Evolutionary conservation across 30 jellyfish, hydroid and myxozoan species (phyloP).

Genomic region (Turritopsis dohrnii): DNA sequence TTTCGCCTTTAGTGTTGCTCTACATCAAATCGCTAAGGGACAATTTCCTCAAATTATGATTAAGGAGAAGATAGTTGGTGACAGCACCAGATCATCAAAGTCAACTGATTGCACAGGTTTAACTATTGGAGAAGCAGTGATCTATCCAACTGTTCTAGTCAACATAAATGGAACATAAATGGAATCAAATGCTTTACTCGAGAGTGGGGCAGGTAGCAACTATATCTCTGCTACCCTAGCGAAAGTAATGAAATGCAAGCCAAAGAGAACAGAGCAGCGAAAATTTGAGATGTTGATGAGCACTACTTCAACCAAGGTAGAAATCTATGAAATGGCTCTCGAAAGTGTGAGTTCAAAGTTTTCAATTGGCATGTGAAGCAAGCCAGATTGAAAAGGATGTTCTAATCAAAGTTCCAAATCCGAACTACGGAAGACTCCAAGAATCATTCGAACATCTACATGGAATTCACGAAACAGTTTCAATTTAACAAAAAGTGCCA

Average conservation of each 20-base stretch:
- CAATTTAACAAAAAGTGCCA: conserved; percentile 7
- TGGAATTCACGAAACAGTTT: not conserved
- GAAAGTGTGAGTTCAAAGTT: not conserved
- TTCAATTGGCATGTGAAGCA: conserved; percentile 5
- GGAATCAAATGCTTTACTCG: conserved; percentile 48
- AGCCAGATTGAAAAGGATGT: no score
- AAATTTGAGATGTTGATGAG: conserved; percentile 51
- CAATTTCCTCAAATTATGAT: no score
- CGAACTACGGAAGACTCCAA: not conserved
- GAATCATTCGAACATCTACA: conserved; percentile 5
- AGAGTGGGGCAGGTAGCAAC: no score
- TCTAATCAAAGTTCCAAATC: conserved; percentile 1
- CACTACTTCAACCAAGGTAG: no score
- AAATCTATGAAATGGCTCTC: conserved; percentile 18
- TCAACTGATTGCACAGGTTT: not conserved
- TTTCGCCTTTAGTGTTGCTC: no score
- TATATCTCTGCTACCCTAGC: conserved; percentile 29
- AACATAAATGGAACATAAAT: not conserved
- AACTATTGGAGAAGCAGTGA: conserved; percentile 1
- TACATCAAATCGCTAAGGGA: no score
- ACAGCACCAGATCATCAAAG: no score
- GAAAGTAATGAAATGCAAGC: conserved; percentile 18
- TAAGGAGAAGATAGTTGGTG: no score
- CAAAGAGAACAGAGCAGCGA: conserved; percentile 31
- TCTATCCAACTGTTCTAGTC: conserved; percentile 3